Conservation (phyloP, 2,888 invertebrate species). For the Parnassius smintheus region DNA sequence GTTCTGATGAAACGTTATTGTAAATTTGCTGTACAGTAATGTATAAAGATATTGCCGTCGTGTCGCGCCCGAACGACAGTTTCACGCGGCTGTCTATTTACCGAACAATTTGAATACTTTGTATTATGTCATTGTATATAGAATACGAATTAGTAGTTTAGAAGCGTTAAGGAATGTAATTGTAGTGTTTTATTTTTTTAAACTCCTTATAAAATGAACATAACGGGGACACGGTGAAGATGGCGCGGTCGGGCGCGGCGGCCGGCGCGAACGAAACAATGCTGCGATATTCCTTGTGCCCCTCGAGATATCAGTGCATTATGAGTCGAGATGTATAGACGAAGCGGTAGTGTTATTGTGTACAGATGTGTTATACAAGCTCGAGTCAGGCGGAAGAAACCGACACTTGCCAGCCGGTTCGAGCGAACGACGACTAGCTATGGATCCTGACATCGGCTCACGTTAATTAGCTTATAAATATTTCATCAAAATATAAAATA, state of each 20-base stretch:
- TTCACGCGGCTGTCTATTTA: conserved; percentile 44
- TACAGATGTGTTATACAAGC: conserved; percentile 75
- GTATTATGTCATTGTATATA: conserved; percentile 75
- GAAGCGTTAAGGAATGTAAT: conserved; percentile 69
- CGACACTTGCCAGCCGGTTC: conserved; percentile 70
- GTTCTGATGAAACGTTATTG: conserved; percentile 77
- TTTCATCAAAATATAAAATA: conserved; percentile 82
- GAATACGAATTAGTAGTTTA: conserved; percentile 74
- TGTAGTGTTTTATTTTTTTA: conserved; percentile 71
- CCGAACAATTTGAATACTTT: conserved; percentile 73
- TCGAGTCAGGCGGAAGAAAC: conserved; percentile 65
- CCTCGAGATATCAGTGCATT: conserved; percentile 77
- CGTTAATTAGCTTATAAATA: conserved; percentile 81
- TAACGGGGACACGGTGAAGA: conserved; percentile 38
- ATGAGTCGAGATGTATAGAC: conserved; percentile 73
- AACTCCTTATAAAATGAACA: conserved; percentile 58
- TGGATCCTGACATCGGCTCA: conserved; percentile 82
- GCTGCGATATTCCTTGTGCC: conserved; percentile 79
- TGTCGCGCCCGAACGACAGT: conserved; percentile 40
- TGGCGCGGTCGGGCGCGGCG: conserved; percentile 41
- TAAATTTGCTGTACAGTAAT: conserved; percentile 75
- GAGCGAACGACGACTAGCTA: conserved; percentile 81
- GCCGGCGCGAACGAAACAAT: conserved; percentile 57
- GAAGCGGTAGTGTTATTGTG: conserved; percentile 74
- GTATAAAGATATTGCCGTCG: conserved; percentile 44